Conservation (phyloP, 2,888 invertebrate genomes). For the Flexamia atlantica region DNA sequence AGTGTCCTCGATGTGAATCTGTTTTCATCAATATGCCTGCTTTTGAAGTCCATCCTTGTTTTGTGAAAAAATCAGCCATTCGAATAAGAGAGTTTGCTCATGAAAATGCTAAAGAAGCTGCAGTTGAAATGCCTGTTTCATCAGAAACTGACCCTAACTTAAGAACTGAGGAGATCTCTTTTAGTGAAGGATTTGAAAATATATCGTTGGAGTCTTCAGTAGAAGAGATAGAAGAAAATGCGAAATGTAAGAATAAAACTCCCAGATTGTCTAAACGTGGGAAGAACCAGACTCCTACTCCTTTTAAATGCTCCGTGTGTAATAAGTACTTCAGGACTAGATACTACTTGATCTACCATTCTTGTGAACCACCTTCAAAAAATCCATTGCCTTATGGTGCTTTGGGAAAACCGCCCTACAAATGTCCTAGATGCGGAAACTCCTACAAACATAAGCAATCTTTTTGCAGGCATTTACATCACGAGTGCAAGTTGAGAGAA, state of each 20-base stretch:
- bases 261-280: not conserved
- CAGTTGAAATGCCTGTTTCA: not conserved
- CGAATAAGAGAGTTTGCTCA: not conserved
- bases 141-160: not conserved
- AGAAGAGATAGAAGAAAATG: not conserved
- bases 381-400: not conserved
- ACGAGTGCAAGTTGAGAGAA: not conserved
- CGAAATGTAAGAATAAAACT: not conserved
- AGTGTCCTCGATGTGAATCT: not conserved
- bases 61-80: not conserved
- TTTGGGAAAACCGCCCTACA: constrained; percentile 17
- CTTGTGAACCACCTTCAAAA: constrained; percentile 5
- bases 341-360: constrained; percentile 20
- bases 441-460: constrained; percentile 7
- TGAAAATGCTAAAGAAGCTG: not conserved
- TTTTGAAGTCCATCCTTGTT: not conserved
- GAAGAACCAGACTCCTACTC: not conserved
- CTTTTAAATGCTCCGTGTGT: not conserved
- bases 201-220: not conserved
- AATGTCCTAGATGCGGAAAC: not conserved
- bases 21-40: not conserved
- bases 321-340: not conserved
- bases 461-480: not conserved
- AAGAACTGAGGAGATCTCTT: too few relatives aligned
- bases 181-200: too few relatives aligned